These are phyloP conservation scores for Zelleria hepariella DNA, from an alignment of 2,888 invertebrate genomes.

Conservation along the genomic window DNA sequence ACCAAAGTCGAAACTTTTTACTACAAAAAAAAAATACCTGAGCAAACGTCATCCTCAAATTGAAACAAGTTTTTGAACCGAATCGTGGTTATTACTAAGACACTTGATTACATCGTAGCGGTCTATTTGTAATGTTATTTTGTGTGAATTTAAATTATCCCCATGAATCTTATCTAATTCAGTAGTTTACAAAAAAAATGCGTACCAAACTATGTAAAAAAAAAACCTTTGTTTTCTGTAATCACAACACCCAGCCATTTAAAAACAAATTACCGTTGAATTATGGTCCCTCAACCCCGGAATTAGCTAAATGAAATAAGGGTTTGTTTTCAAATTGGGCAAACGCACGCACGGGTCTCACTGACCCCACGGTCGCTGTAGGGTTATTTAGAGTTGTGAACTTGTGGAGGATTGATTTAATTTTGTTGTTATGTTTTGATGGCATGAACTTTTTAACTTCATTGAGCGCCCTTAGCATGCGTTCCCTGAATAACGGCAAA, in stretches of 20 bases:
- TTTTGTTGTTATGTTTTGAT: background rate
- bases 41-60: too few relatives aligned
- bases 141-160: too few relatives aligned
- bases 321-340: conserved; percentile 8
- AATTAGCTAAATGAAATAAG: background rate
- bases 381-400: background rate
- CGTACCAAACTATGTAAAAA: background rate
- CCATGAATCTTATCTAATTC: too few relatives aligned
- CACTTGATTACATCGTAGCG: too few relatives aligned
- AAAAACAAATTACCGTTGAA: background rate
- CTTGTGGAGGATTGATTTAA: background rate
- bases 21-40: too few relatives aligned
- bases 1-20: too few relatives aligned
- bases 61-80: too few relatives aligned
- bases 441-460: background rate
- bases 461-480: too few relatives aligned
- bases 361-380: background rate
- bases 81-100: too few relatives aligned
- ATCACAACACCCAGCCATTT: background rate
- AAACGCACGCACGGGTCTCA: conserved; percentile 3
- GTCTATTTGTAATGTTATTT: too few relatives aligned
- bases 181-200: background rate
- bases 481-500: too few relatives aligned
- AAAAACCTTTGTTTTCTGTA: too few relatives aligned
- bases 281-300: background rate